These are phyloP conservation scores for Schizaphis graminum DNA, from an alignment of 2,888 invertebrate species.

Conservation along the genomic window DNA sequence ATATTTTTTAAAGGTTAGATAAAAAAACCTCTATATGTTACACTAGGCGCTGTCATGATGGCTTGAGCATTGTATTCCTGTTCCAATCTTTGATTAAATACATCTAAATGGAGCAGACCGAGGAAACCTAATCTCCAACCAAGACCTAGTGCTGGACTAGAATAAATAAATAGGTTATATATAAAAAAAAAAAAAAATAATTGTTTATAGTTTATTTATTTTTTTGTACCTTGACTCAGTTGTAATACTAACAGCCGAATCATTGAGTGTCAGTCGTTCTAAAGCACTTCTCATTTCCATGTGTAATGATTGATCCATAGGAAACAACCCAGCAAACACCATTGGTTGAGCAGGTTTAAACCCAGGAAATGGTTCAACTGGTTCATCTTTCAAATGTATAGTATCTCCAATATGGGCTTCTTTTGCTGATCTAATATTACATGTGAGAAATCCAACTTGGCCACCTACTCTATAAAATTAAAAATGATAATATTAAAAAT, in stretches of 20 bases:
- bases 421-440: slow-evolving; percentile 82
- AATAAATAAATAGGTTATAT: slow-evolving; percentile 40
- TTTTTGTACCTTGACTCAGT: slow-evolving; percentile 82
- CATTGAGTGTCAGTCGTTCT: slow-evolving; percentile 92
- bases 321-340: slow-evolving; percentile 92
- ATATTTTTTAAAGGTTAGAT: not conserved
- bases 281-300: slow-evolving; percentile 82
- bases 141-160: slow-evolving; percentile 88
- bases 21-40: slow-evolving; percentile 80
- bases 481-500: slow-evolving; percentile 1
- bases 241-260: slow-evolving; percentile 88
- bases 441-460: slow-evolving; percentile 91
- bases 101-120: slow-evolving; percentile 89
- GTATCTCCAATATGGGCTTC: slow-evolving; percentile 87
- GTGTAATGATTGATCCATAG: slow-evolving; percentile 90
- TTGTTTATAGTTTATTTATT: not conserved
- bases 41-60: slow-evolving; percentile 87
- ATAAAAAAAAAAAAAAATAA: slow-evolving; percentile 9
- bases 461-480: slow-evolving; percentile 79
- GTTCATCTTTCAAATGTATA: slow-evolving; percentile 74
- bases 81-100: slow-evolving; percentile 86
- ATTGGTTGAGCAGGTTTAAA: slow-evolving; percentile 82
- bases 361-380: slow-evolving; percentile 76
- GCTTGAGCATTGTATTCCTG: slow-evolving; percentile 88
- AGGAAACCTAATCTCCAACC: slow-evolving; percentile 92